A percentile compares a stretch with the other conserved stretches of the same genome.
phyloP scores from a whole-genome alignment of 92 coral and sea anemone genomes.

The Umimayanthus chanpuru region DNA sequence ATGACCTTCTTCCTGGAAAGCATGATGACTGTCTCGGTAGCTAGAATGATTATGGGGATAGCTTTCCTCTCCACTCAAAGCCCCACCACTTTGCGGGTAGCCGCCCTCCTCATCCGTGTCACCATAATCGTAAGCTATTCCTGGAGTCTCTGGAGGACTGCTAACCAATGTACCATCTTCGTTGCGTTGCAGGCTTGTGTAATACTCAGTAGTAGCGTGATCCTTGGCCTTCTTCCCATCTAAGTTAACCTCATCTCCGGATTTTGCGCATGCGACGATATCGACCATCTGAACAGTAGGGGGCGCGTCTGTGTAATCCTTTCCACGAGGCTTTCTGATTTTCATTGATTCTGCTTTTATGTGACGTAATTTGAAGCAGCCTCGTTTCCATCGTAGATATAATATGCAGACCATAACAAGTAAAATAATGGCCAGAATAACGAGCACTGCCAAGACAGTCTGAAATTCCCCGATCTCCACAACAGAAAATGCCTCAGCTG shows the following conservation, averaged over 20 bases:
- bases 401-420: background rate
- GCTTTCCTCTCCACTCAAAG: background rate
- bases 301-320: slow-evolving; percentile 12
- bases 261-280: background rate
- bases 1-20: background rate
- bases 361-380: background rate
- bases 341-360: slow-evolving; percentile 15
- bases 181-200: slow-evolving; percentile 2
- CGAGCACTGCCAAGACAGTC: background rate
- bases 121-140: background rate
- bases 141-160: background rate
- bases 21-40: background rate
- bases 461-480: background rate
- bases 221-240: background rate
- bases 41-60: background rate
- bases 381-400: background rate
- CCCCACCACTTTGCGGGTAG: background rate
- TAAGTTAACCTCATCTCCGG: background rate
- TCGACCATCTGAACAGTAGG: background rate
- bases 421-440: background rate
- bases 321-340: background rate
- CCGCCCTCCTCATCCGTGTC: background rate
- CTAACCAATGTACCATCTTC: background rate
- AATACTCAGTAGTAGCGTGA: background rate
- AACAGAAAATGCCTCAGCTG: slow-evolving; percentile 21